A percentile compares a stretch with the other conserved stretches of the same genome.
phyloP scores from a whole-genome alignment of 2,888 invertebrate genomes.

The Apotomis capreana region DNA sequence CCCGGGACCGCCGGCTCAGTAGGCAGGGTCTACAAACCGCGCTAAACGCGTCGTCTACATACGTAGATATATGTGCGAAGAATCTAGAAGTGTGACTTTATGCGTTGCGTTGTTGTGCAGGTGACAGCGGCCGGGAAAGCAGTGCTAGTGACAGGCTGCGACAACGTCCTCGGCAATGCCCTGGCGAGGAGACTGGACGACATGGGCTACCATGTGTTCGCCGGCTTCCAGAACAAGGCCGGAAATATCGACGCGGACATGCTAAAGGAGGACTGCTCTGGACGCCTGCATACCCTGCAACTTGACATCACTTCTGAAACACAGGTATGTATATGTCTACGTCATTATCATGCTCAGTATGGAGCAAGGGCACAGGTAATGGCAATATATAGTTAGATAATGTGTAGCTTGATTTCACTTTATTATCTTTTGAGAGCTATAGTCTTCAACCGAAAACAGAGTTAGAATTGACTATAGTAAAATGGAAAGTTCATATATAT shows the following conservation, averaged over 20 bases:
- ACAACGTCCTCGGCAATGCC: conserved; percentile 88
- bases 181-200: conserved; percentile 92
- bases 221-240: conserved; percentile 88
- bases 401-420: too few species aligned
- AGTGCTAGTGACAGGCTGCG: conserved; percentile 93
- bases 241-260: conserved; percentile 88
- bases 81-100: neutral
- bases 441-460: too few species aligned
- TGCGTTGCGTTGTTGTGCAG: conserved; percentile 70
- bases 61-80: too few species aligned
- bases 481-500: too few species aligned
- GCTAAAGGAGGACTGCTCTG: conserved; percentile 90
- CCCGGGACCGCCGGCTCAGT: too few species aligned
- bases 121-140: conserved; percentile 92
- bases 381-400: too few species aligned
- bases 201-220: conserved; percentile 94
- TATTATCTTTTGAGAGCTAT: too few species aligned
- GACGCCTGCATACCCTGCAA: conserved; percentile 88
- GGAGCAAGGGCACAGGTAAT: too few species aligned
- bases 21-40: too few species aligned
- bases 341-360: too few species aligned
- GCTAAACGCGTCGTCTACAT: too few species aligned
- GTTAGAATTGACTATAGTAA: too few species aligned
- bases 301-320: conserved; percentile 92
- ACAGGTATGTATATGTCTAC: conserved; percentile 67